These are phyloP conservation scores for Hycleus phaleratus DNA, from an alignment of 1,140 invertebrate genomes.

Conservation along the genomic window DNA sequence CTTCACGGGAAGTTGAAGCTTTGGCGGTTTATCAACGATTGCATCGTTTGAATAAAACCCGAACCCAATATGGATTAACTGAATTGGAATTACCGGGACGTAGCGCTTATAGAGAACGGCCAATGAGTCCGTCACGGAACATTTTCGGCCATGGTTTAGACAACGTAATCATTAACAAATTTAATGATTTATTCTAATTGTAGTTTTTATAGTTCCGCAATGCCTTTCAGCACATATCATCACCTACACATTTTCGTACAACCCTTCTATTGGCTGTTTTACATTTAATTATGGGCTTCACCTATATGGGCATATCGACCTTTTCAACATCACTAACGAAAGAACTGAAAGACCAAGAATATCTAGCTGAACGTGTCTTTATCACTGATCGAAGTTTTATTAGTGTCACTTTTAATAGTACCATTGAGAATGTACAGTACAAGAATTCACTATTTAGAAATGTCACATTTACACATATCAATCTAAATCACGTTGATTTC, in stretches of 20 bases:
- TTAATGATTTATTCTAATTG: neutral
- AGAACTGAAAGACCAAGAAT: conserved; percentile 37
- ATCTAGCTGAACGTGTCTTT: conserved; percentile 35
- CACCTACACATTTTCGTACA: conserved; percentile 38
- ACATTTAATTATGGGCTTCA: conserved; percentile 32
- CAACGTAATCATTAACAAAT: conserved; percentile 27
- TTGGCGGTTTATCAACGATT: conserved; percentile 62
- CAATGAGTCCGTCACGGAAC: conserved; percentile 30
- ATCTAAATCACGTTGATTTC: conserved; percentile 48
- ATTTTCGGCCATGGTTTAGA: conserved; percentile 29
- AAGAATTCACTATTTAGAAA: conserved; percentile 35
- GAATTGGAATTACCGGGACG: conserved; percentile 61
- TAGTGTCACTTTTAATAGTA: conserved; percentile 36
- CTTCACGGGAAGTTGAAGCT: conserved; percentile 65
- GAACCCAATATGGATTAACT: conserved; percentile 50
- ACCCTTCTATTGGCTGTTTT: conserved; percentile 40
- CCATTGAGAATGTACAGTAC: conserved; percentile 46
- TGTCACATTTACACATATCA: conserved; percentile 45
- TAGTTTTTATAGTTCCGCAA: conserved; percentile 24
- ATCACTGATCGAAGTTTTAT: conserved; percentile 27
- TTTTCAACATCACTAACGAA: conserved; percentile 30
- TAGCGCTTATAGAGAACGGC: conserved; percentile 40
- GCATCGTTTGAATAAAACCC: conserved; percentile 33
- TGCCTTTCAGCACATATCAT: conserved; percentile 26
- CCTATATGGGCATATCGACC: conserved; percentile 34